Evolutionary conservation across 2,797 vertebrate species (phyloP).

Genomic region (Crax fasciolata): DNA sequence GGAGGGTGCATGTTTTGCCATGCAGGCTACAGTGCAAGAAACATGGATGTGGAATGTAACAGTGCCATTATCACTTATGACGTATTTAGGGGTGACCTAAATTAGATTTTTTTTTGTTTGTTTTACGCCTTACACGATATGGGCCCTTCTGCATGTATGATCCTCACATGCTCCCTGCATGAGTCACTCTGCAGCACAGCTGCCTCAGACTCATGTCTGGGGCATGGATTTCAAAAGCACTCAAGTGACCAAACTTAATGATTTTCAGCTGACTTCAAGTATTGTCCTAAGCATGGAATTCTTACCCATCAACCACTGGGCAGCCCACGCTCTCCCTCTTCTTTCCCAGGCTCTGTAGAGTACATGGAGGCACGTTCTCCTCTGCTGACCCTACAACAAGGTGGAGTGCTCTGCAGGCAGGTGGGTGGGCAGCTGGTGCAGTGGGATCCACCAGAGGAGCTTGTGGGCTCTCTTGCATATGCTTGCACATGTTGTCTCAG

Average conservation of each 20-base stretch:
- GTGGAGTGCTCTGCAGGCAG: not conserved
- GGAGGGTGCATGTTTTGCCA: not conserved
- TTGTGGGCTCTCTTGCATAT: not conserved
- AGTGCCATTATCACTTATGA: not conserved
- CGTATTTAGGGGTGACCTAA: not conserved
- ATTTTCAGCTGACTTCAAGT: slow-evolving; percentile 65
- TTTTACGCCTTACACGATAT: not conserved
- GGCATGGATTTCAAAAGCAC: slow-evolving; percentile 55
- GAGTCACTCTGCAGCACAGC: slow-evolving; percentile 34
- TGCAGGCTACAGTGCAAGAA: not conserved
- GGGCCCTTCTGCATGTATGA: not conserved
- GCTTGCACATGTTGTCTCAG: not conserved
- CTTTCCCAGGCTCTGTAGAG: slow-evolving; percentile 40
- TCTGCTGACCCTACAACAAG: not conserved
- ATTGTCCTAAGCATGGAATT: slow-evolving; percentile 65
- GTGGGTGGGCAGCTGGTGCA: not conserved
- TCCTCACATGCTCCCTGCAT: not conserved
- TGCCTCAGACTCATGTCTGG: slow-evolving; percentile 38
- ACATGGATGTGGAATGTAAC: not conserved
- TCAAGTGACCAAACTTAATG: slow-evolving; percentile 67
- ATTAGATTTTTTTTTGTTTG: not conserved
- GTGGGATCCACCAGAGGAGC: not conserved
- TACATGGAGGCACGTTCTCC: not conserved
- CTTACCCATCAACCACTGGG: slow-evolving; percentile 3
- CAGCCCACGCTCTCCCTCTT: slow-evolving; percentile 22